Percentiles rank a stretch among this genome's conserved stretches.
Evolutionary conservation across 2,888 invertebrate species (phyloP).

Genomic region (Harpagoxenus sublaevis): DNA sequence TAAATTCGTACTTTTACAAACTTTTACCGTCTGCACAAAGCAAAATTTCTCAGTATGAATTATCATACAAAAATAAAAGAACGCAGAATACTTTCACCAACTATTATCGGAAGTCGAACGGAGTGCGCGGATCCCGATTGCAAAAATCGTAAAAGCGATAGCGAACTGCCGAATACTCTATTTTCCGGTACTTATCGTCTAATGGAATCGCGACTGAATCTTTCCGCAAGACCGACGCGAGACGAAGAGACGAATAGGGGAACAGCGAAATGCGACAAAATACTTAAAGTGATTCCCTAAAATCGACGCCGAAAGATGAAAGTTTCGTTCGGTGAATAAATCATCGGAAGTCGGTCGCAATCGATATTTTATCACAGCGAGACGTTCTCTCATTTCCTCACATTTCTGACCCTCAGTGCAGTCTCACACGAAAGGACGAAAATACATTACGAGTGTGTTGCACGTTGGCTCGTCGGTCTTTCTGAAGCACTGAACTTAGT

Average conservation of each 20-base stretch:
- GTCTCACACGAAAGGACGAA: conserved; percentile 31
- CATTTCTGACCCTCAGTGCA: conserved; percentile 26
- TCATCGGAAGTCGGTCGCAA: conserved; percentile 60
- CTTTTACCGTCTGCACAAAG: conserved; percentile 20
- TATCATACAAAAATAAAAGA: conserved; percentile 27
- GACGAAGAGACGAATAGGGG: conserved; percentile 22
- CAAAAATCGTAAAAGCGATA: conserved; percentile 29
- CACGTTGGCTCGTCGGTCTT: conserved; percentile 28
- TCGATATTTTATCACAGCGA: conserved; percentile 12
- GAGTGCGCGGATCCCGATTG: not conserved
- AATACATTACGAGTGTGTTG: conserved; percentile 57
- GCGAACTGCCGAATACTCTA: conserved; percentile 65
- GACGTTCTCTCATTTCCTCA: conserved; percentile 18
- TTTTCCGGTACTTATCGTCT: conserved; percentile 72
- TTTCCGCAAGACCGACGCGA: conserved; percentile 1
- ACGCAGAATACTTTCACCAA: not conserved
- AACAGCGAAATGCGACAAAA: conserved; percentile 59
- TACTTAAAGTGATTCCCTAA: conserved; percentile 71
- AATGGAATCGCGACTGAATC: conserved; percentile 70
- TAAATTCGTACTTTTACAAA: conserved; percentile 26
- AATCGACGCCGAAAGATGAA: conserved; percentile 68
- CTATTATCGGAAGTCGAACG: conserved; percentile 35
- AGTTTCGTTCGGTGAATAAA: conserved; percentile 75
- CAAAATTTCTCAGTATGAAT: conserved; percentile 16
- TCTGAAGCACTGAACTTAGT: conserved; percentile 23